phyloP scores from a whole-genome alignment of 2,888 invertebrate genomes.

The Cheilosia scutellata region DNA sequence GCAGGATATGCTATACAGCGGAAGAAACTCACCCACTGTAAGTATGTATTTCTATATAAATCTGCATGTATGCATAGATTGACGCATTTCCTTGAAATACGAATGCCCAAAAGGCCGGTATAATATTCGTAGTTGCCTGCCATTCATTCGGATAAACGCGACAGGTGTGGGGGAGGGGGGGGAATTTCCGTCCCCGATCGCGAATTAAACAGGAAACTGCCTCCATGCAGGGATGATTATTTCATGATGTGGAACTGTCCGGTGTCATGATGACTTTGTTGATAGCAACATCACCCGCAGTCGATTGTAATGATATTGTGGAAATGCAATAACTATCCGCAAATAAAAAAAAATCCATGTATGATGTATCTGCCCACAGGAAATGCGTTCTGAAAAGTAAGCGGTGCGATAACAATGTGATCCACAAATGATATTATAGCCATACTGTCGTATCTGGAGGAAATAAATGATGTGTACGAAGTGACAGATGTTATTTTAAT shows the following conservation, averaged over 20 bases:
- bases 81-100: not conserved
- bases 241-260: conserved; percentile 67
- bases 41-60: not conserved
- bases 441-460: not conserved
- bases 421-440: not conserved
- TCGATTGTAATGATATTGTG: conserved; percentile 28
- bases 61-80: not conserved
- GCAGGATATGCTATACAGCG: too few relatives aligned
- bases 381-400: conserved; percentile 44
- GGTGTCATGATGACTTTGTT: conserved; percentile 62
- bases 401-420: conserved; percentile 8
- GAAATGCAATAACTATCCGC: conserved; percentile 57
- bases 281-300: conserved; percentile 37
- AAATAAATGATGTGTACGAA: not conserved
- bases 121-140: conserved; percentile 2
- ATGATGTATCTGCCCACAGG: conserved; percentile 15
- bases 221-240: conserved; percentile 57
- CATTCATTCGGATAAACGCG: not conserved
- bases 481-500: conserved; percentile 52
- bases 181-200: conserved; percentile 47
- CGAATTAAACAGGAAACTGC: conserved; percentile 64
- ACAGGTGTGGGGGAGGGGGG: too few relatives aligned
- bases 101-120: conserved; percentile 1
- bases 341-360: conserved; percentile 43
- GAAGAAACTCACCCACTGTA: conserved; percentile 13